Base-by-base conservation (phyloP, 2,888 invertebrate genomes). In the Tricholauxania praeusta region DNA sequence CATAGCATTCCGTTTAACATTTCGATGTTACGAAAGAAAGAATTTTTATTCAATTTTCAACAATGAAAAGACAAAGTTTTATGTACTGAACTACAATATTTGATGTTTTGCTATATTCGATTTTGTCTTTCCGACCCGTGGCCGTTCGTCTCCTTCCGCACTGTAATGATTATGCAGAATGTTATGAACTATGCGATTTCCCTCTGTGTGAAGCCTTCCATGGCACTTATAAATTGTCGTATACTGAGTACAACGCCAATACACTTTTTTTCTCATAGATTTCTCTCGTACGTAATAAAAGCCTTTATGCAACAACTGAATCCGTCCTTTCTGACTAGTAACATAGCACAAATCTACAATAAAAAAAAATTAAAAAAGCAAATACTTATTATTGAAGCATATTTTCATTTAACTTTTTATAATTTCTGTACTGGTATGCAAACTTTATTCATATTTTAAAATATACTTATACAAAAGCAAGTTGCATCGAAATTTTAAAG, bases 171-270 rank as follows among this genome's bases (percentile, higher is more conserved):
- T 87, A 68, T 88, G 87, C 7, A 71, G 76, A 39, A 81, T 84
- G 14, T 75, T 77, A 66, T 84, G 84, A 1, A 86, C 81, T 28
- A 87, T 82, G 4, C 76, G 73, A 4, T 82, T 82, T 5, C 81
- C 74, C 0, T 81, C 75, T 0, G 87, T 86, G 74, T 87, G 87
- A 3, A 87, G 76, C 19, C 87, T 80, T 6, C 84, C 87, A 57
- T 84, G 87, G 70, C 87, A 88, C 70, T 81, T 84, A 12, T 78
- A 68, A 0, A 77, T 72, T 5, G 87, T 87, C 10, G 87, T 87
- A 66, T 87, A 87, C 72, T 86, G 83, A 1, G 84, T 85, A 76
- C 87, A 88, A 48, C 87, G 83, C 87, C 87, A 88, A 76, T 88
- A 88, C 12, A 83, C 82, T 76, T 87, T 87, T 32, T 79, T 77